phyloP scores from a whole-genome alignment of 2,113 vertebrate genomes.

The Euleptes europaea region DNA sequence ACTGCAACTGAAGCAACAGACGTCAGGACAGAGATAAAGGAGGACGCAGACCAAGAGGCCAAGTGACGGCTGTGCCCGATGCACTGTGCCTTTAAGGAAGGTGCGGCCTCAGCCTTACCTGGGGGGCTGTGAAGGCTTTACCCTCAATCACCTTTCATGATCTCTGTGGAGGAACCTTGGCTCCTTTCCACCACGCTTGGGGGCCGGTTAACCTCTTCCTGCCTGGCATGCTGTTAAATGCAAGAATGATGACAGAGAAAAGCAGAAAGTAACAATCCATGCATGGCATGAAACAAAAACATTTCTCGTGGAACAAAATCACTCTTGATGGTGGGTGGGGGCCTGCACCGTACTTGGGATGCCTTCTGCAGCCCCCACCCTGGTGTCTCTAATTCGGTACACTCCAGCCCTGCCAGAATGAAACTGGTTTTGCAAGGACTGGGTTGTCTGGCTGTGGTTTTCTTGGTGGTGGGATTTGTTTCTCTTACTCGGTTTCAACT shows the following conservation, averaged over 20 bases:
- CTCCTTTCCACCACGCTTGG: constrained; percentile 27
- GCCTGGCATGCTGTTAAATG: constrained; percentile 49
- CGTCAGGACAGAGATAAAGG: constrained; percentile 72
- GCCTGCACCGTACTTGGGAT: not conserved
- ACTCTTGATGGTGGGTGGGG: rapidly evolving
- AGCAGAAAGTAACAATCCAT: not conserved
- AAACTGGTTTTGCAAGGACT: not conserved
- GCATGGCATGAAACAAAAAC: not conserved
- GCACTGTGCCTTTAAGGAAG: not conserved
- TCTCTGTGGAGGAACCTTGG: no score
- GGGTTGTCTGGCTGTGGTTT: not conserved
- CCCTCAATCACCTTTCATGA: not conserved
- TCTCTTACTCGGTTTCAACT: not conserved
- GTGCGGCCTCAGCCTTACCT: constrained; percentile 25
- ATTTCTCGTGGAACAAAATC: not conserved
- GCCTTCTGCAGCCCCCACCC: not conserved
- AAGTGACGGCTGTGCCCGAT: constrained; percentile 50
- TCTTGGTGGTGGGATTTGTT: not conserved
- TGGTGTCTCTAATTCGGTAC: rapidly evolving
- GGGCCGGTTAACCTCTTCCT: constrained; percentile 28
- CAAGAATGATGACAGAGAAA: not conserved
- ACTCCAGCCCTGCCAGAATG: not conserved
- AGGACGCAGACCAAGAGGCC: constrained; percentile 65
- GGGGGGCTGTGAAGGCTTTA: constrained; percentile 8
- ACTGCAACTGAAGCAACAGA: constrained; percentile 74